Evolutionary conservation across 1,140 invertebrate species (phyloP).

Genomic region (Drosophila pachea): DNA sequence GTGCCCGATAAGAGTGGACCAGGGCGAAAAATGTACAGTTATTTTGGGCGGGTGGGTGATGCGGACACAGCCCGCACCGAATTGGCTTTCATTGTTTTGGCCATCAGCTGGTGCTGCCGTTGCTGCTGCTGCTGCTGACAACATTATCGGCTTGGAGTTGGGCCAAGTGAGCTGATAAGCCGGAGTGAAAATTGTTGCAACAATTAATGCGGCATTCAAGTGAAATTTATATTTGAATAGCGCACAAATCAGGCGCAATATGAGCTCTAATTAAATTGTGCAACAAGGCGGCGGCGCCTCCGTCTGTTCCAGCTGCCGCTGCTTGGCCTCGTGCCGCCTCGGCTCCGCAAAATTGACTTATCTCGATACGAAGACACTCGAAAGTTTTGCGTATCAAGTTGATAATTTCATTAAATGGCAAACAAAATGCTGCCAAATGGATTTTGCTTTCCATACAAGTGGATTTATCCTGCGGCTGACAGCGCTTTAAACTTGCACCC

Average conservation of each 20-base stretch:
- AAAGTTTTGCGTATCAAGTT: conserved; percentile 65
- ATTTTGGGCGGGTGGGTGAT: neutral
- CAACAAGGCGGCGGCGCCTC: conserved; percentile 8
- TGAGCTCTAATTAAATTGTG: conserved; percentile 65
- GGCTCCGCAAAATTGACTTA: conserved; percentile 57
- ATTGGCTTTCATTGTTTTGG: conserved; percentile 15
- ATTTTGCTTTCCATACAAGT: conserved; percentile 19
- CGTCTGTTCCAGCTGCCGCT: neutral
- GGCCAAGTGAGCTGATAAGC: conserved; percentile 4
- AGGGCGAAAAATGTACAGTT: neutral
- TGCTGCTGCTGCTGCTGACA: conserved; percentile 10
- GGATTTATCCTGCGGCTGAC: conserved; percentile 32
- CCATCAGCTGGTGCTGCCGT: neutral
- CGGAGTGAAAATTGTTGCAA: conserved; percentile 48
- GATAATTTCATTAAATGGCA: conserved; percentile 68
- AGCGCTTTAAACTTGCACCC: conserved; percentile 21
- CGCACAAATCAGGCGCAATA: conserved; percentile 52
- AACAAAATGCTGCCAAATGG: conserved; percentile 57
- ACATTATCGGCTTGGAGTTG: conserved; percentile 35
- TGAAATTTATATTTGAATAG: conserved; percentile 56
- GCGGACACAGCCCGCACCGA: conserved; percentile 36
- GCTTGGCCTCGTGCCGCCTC: neutral
- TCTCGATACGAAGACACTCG: conserved; percentile 26
- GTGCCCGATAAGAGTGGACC: conserved; percentile 2
- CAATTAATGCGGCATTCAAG: conserved; percentile 67